Percentiles rank a stretch among this genome's conserved stretches.
Evolutionary conservation across 2,797 vertebrate species (phyloP).

Genomic region (Lutra lutra): DNA sequence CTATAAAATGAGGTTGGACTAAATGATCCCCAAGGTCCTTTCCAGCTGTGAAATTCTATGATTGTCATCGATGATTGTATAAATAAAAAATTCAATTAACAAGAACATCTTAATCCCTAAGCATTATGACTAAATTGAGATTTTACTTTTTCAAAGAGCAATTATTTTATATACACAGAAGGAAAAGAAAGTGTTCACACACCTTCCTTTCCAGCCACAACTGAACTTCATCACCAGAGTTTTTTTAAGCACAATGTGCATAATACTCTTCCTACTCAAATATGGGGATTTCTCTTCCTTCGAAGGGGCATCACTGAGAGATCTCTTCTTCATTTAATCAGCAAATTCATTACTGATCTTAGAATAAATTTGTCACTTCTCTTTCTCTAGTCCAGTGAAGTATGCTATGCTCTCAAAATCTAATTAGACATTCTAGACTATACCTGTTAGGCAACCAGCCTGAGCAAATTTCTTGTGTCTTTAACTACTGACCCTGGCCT

Average conservation of each 20-base stretch:
- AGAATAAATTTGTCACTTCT: background rate
- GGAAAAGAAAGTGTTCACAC: constrained; percentile 50
- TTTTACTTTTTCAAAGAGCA: constrained; percentile 67
- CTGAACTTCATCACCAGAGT: constrained; percentile 42
- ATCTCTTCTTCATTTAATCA: background rate
- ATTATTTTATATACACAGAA: constrained; percentile 75
- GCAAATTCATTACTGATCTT: background rate
- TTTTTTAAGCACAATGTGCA: background rate
- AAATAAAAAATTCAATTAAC: constrained; percentile 80
- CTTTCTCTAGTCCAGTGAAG: background rate
- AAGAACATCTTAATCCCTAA: constrained; percentile 76
- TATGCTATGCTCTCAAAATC: background rate
- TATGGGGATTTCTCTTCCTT: background rate
- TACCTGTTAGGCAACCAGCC: background rate
- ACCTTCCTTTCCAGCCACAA: background rate
- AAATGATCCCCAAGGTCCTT: constrained; percentile 66
- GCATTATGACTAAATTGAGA: constrained; percentile 70
- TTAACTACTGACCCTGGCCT: background rate
- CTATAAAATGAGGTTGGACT: constrained; percentile 70
- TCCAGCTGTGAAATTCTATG: constrained; percentile 67
- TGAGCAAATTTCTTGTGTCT: background rate
- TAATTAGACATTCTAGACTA: background rate
- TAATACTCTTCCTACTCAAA: background rate
- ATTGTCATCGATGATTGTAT: constrained; percentile 71
- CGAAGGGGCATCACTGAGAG: background rate